Evolutionary conservation across 2,797 vertebrate species (phyloP).

Genomic region (Paramormyrops hopkinsi): DNA sequence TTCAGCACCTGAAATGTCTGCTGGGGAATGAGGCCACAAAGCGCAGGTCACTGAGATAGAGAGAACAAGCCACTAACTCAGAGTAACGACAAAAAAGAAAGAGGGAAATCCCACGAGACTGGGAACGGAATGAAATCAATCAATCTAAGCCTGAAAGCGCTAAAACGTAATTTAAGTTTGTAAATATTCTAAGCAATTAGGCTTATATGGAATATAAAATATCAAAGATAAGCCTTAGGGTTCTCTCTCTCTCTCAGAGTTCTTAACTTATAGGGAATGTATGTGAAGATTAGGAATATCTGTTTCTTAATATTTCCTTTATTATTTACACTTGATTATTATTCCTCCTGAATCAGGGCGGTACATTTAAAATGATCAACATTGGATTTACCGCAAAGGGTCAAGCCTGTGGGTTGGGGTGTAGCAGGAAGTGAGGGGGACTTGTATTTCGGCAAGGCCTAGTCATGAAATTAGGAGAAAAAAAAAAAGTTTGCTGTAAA

Average conservation of each 20-base stretch:
- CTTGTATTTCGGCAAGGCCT: conserved; percentile 1
- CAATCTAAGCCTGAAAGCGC: conserved; percentile 38
- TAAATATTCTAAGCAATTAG: conserved; percentile 51
- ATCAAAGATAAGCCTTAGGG: conserved; percentile 44
- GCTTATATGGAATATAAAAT: conserved; percentile 46
- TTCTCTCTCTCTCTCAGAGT: conserved; percentile 25
- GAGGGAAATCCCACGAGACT: conserved; percentile 25
- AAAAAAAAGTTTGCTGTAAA: conserved; percentile 68
- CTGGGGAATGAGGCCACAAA: background rate
- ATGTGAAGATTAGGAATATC: conserved; percentile 39
- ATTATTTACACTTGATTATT: background rate
- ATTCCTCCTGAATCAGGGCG: background rate
- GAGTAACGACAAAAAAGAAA: conserved; percentile 8
- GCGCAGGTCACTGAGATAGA: conserved; percentile 5
- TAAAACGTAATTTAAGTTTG: conserved; percentile 46
- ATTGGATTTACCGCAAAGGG: conserved; percentile 36
- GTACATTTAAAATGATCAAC: conserved; percentile 14
- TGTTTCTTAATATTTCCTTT: conserved; percentile 47
- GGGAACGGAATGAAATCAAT: conserved; percentile 34
- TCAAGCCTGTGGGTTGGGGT: conserved; percentile 7
- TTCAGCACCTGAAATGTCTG: background rate
- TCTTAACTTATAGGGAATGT: conserved; percentile 18
- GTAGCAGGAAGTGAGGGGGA: background rate
- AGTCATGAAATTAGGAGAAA: conserved; percentile 68
- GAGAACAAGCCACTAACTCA: conserved; percentile 27